Evolutionary conservation across 2,888 invertebrate genomes (phyloP), one percentile per base, ranked within the genome.

Genomic region (Eilema caniola): DNA sequence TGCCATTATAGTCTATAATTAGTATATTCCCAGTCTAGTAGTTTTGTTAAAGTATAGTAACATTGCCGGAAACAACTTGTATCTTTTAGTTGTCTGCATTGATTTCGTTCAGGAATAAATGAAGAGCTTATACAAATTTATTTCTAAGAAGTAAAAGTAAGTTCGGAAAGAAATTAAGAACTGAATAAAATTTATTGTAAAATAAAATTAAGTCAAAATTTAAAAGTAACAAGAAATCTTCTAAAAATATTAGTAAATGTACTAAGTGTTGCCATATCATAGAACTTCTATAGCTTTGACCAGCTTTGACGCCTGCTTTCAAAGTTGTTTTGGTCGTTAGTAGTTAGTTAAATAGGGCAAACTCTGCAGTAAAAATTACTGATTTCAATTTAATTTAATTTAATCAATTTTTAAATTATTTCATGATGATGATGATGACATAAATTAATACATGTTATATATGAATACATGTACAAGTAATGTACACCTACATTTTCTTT

Each of bases 41-140:
- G 23, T 28, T 61, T 16, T 23, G 0, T 0, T n/a, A 0, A 12
- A n/a, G 2, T 23, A 31, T 63, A 72, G 86, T 77, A 88, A 86
- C 83, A 85, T 78, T 82, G 76, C 78, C 81, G 90, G 89, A 89
- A 82, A 76, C 66, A n/a, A 28, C n/a, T 57, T 59, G 57, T 70
- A 69, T 75, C 23, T 62, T 33, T 67, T 70, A 5, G 84, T 89
- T 89, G 87, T 68, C 85, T 73, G 70, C 47, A 68, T 66, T 83
- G 82, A 65, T n/a, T 62, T 67, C 68, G 77, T 82, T 80, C 62
- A 67, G 72, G 71, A 76, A 75, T 16, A 7, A 12, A 5, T 3
- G 11, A 41, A 25, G 7, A 25, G 20, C 20, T 3, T 16, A 47
- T 20, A 20, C 16, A 0, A 8, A n/a, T 53, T 53, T 53, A 10